A percentile compares a stretch with the other conserved stretches of the same genome.
These are phyloP conservation scores for Noctua fimbriata DNA, from an alignment of 2,888 invertebrate species.

Conservation along the genomic window DNA sequence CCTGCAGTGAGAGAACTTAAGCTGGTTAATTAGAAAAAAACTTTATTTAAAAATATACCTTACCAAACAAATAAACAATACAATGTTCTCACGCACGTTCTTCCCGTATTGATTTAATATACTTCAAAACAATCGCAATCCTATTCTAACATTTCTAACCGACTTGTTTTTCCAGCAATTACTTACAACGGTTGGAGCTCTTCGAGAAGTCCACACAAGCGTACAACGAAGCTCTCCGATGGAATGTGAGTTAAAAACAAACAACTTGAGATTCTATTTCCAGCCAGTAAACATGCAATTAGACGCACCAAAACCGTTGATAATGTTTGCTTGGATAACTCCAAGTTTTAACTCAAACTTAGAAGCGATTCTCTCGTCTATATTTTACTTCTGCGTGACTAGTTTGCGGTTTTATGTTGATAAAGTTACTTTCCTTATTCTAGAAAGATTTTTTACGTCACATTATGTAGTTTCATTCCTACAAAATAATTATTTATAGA, in stretches of 20 bases:
- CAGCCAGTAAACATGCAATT: constrained; percentile 77
- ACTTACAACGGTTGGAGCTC: constrained; percentile 85
- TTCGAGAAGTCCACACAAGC: constrained; percentile 86
- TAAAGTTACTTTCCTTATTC: neutral
- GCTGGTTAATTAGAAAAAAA: neutral
- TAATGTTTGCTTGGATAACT: constrained; percentile 69
- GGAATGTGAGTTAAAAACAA: constrained; percentile 84
- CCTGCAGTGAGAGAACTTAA: neutral
- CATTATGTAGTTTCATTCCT: neutral
- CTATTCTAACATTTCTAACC: constrained; percentile 21
- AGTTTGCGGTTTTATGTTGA: neutral
- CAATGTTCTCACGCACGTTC: neutral
- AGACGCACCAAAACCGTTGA: constrained; percentile 68
- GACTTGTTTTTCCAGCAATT: constrained; percentile 79
- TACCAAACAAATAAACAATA: neutral
- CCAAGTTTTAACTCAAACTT: constrained; percentile 51
- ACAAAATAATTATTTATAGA: neutral
- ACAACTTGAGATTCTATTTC: constrained; percentile 73
- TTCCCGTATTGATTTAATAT: constrained; percentile 7
- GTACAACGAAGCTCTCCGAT: constrained; percentile 86
- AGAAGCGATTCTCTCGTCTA: constrained; percentile 15
- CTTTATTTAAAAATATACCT: neutral
- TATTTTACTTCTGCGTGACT: constrained; percentile 17
- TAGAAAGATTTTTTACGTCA: neutral
- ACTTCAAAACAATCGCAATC: constrained; percentile 26